Base-by-base conservation (phyloP, 1,140 invertebrate genomes). In the Drosophila sucinea region DNA sequence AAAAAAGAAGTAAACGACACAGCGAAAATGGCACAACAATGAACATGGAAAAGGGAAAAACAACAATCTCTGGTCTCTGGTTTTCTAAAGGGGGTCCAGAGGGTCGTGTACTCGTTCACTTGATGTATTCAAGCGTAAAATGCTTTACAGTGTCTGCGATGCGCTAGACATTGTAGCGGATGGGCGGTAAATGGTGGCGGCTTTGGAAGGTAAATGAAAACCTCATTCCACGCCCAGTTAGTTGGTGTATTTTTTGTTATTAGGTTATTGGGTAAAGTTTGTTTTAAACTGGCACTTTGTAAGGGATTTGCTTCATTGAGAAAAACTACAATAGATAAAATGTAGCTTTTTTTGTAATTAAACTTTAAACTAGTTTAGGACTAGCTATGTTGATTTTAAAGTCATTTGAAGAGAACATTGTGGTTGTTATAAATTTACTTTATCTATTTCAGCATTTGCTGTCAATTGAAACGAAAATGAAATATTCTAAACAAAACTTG, bases 71-170 rank as follows among this genome's bases (percentile, higher is more conserved):
- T 58, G 32, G 17, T 60, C 57, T 66, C 51, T 63, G 38, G 56
- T 72, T 0, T 27, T 27, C 7, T 25, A 5, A 55, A 32, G 11
- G 44, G 40, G 55, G 41, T 69, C 41, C 33, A 69, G 67, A 67
- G 61, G 61, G 68, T 79, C 64, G 58, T 75, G 44, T 51, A 51
- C 44, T 47, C 17, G 23, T 47, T 47, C 17, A 47, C 5, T 73
- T 77, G 79, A 80, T 77, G 80, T 84, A 89, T 87, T 89, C 77
- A 87, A 80, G 84, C 80, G 80, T 87, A 60, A 89, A 87, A 84
- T 89, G 70, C 77, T 83, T 74, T 78, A 80, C 74, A 77, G 73
- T 73, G 77, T 81, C 80, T 84, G 77, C 66, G 67, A 69, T 73
- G 66, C 57, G 60, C 44, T 74, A 58, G 72, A 60, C 70, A 65